Base-by-base conservation (phyloP, 2,113 vertebrate genomes). In the Sinocyclocheilus rhinocerous region DNA sequence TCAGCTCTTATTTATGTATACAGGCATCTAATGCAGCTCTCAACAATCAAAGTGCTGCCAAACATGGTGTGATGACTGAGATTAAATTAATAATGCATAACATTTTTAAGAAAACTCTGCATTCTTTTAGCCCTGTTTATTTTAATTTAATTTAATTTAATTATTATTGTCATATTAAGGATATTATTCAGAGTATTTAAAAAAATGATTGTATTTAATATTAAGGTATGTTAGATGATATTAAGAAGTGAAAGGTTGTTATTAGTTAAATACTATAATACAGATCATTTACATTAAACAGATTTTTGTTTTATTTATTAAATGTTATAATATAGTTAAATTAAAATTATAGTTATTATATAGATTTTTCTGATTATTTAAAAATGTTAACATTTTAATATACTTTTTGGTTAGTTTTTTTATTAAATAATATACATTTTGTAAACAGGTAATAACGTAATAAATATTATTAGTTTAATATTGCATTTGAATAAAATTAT, bases 41-140 rank as follows among this genome's bases (percentile, higher is more conserved):
- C 59, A 33, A 61, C 8, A 67, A 61, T 50, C 18, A 76, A 82
- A 83, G 57, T 45, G 70, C 11, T 69, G 45, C 11, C 48, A 52
- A 50, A 55, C 45, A 42, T 24, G 26, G 29, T 73, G 24, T 75
- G 26, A 59, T 13, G 63, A 39, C 69, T 73, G 20, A n/a, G 18
- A 59, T 80, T 16, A 36, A 20, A 52, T 84, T 22, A 73, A 84
- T 82, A 61, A 39, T 65, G 42, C 63, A 39, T 36, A 36, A 8
- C 16, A 26, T 0, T 61, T 10, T 61, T 10, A 10, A 61, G 1
- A 29, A 67, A 67, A 6, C 59, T 45, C 42, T 63, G 59, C 10
- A 67, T 29, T 75, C 11, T 75, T 45, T 45, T 2, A 70, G 72
- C 39, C 39, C 18, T 57, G 55, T 22, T 57, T 15, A 5, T 52